A percentile compares a stretch with the other conserved stretches of the same genome.
These are phyloP conservation scores for Bedellia somnulentella DNA, from an alignment of 2,888 invertebrate genomes.

Conservation along the genomic window DNA sequence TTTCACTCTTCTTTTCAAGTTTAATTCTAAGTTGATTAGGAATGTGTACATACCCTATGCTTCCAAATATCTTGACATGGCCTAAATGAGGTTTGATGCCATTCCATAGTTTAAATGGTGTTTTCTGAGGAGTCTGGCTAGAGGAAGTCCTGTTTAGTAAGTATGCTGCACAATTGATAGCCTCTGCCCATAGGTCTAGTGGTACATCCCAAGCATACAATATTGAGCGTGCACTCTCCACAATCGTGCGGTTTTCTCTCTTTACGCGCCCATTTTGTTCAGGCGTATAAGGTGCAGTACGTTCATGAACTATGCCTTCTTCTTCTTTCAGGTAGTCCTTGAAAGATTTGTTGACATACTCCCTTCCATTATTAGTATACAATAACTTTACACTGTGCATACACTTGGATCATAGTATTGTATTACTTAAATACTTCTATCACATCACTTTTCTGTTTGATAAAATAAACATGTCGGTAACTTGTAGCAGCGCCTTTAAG, in stretches of 20 bases:
- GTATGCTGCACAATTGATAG: neutral
- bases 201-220: constrained; percentile 13
- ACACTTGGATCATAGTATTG: too few relatives aligned
- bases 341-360: constrained; percentile 12
- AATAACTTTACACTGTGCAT: too few relatives aligned
- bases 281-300: constrained; percentile 16
- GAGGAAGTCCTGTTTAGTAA: neutral
- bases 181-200: constrained; percentile 5
- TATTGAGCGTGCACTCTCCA: constrained; percentile 16
- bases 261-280: constrained; percentile 19
- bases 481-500: too few relatives aligned
- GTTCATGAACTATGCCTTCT: constrained; percentile 15
- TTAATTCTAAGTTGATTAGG: too few relatives aligned
- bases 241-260: constrained; percentile 17
- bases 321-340: constrained; percentile 11
- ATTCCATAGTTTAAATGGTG: constrained; percentile 9
- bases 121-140: neutral
- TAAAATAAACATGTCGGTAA: too few relatives aligned
- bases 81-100: neutral
- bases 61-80: neutral
- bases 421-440: too few relatives aligned
- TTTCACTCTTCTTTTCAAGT: neutral
- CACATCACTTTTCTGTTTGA: too few relatives aligned
- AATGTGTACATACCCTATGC: too few relatives aligned
- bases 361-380: constrained; percentile 15